Base-by-base conservation (phyloP, 2,888 invertebrate species). In the Pteria penguin region DNA sequence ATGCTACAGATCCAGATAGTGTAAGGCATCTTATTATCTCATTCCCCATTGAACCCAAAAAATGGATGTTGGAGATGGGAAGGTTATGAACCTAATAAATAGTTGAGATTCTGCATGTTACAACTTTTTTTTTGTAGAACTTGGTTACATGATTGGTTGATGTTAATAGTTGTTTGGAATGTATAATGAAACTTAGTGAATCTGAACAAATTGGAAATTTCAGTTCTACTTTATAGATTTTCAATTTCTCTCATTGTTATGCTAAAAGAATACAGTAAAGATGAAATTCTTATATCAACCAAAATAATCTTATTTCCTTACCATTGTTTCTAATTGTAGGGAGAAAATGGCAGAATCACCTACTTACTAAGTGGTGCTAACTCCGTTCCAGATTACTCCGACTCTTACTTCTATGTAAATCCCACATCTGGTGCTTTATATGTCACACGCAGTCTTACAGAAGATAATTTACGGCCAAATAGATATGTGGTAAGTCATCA, bases 391-490 rank as follows among this genome's bases (percentile, higher is more conserved):
- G 96, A 96, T 65, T 92, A 96, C 22, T 97, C 97, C 91, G 95
- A 94, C 0, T 95, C 96, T 67, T 92, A 96, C 24, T 97, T 98
- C 92, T 94, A 95, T 75, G 96, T 98, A 66, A 96, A 97, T 82
- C 94, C 96, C 1, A 95, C 94, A 83, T 94, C 95, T 0, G 98
- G 98, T 0, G 94, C 95, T 22, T 61, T 89, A 67, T 84, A 82
- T 24, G 84, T 89, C 5, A 82, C 80, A 26, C 82, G 76, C 61
- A 66, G 76, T 27, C 81, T 89, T 3, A 65, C 71, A 4, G 76
- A 75, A 1, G 89, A 89, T 73, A 62, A 45, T 5, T 71, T 71
- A 4, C 75, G 77, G 31, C 84, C 82, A 26, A 65, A 75, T 26
- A 68, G 69, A 32, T 86, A 86, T 65, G 67, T 69, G 60, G 78